Conservation (phyloP, 2,888 invertebrate species). For the Exocentrus adspersus region DNA sequence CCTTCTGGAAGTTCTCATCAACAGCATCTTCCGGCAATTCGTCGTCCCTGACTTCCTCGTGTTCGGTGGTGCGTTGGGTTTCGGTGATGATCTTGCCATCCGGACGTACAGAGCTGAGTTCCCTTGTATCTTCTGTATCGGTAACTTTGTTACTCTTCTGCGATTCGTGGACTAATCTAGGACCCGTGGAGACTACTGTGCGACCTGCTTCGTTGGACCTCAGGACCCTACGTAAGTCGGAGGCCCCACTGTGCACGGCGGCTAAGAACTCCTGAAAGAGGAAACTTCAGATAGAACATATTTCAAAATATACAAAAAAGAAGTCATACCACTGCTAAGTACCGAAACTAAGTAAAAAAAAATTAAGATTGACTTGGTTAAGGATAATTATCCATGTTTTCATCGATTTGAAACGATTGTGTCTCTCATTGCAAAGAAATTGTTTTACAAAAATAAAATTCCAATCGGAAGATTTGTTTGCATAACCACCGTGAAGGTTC, state of each 20-base stretch:
- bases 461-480: too few relatives aligned
- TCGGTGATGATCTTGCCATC: slow-evolving; percentile 90
- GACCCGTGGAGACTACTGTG: slow-evolving; percentile 74
- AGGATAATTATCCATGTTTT: too few relatives aligned
- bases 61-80: slow-evolving; percentile 83
- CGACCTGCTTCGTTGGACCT: slow-evolving; percentile 68
- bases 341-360: too few relatives aligned
- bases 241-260: slow-evolving; percentile 72
- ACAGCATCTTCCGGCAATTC: slow-evolving; percentile 74
- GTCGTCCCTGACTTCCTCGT: slow-evolving; percentile 85
- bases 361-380: too few relatives aligned
- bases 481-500: too few relatives aligned
- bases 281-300: too few relatives aligned
- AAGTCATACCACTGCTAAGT: too few relatives aligned
- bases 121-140: slow-evolving; percentile 86
- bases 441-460: too few relatives aligned
- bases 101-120: slow-evolving; percentile 78
- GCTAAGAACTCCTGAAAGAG: slow-evolving; percentile 77
- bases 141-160: slow-evolving; percentile 81
- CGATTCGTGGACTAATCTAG: slow-evolving; percentile 79
- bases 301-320: too few relatives aligned
- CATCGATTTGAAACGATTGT: too few relatives aligned
- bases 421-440: too few relatives aligned
- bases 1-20: slow-evolving; percentile 64
- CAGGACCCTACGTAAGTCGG: slow-evolving; percentile 78